Evolutionary conservation across 2,113 vertebrate genomes (phyloP).

Genomic region (Tretioscincus oriximinensis): DNA sequence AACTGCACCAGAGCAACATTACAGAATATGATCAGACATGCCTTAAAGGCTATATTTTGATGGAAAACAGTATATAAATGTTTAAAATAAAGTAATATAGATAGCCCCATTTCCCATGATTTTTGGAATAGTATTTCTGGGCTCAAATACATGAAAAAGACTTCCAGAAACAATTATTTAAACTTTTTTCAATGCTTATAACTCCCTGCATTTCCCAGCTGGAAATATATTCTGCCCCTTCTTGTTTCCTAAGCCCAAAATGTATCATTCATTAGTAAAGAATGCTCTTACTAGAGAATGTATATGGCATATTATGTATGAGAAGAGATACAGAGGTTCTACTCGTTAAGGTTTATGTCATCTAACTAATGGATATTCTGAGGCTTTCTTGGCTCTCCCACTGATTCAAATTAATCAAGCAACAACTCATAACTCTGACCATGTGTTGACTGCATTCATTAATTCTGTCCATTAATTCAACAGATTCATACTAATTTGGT

Average conservation of each 20-base stretch:
- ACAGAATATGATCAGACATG: too few relatives aligned
- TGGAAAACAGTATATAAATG: too few relatives aligned
- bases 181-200: background rate
- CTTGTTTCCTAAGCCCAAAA: background rate
- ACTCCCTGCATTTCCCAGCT: background rate
- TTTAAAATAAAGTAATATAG: too few relatives aligned
- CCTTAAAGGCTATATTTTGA: too few relatives aligned
- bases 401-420: background rate
- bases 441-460: background rate
- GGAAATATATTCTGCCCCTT: background rate
- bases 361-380: background rate
- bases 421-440: background rate
- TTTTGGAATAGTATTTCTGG: background rate
- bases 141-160: background rate
- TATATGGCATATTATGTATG: background rate
- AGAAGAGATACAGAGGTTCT: background rate
- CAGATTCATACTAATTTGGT: conserved; percentile 9
- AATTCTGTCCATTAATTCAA: background rate
- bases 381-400: background rate
- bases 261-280: background rate
- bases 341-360: background rate
- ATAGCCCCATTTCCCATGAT: too few relatives aligned
- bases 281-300: background rate
- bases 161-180: background rate
- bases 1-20: background rate